A percentile compares a stretch with the other conserved stretches of the same genome.
phyloP scores from a whole-genome alignment of 1,140 invertebrate genomes.

The Octopus bimaculoides region DNA sequence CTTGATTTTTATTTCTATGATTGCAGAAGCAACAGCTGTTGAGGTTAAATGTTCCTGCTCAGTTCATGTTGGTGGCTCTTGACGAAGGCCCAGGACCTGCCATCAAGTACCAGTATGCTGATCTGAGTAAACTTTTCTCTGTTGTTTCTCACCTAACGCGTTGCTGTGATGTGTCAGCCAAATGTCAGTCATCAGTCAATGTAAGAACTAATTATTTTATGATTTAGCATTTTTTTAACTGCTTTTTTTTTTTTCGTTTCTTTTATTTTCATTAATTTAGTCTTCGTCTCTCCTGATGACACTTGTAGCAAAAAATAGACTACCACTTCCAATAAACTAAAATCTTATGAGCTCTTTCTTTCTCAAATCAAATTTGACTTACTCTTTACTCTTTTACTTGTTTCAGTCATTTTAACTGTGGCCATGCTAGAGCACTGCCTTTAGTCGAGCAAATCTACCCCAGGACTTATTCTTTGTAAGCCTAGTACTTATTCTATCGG shows the following conservation, averaged over 20 bases:
- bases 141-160: slow-evolving; percentile 87
- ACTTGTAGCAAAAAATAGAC: not conserved
- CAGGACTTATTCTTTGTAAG: too few species aligned
- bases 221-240: too few species aligned
- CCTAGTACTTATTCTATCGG: too few species aligned
- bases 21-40: slow-evolving; percentile 56
- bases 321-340: too few species aligned
- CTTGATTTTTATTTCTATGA: not conserved
- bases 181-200: slow-evolving; percentile 69
- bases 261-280: not conserved
- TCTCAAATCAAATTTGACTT: too few species aligned
- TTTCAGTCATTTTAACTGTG: too few species aligned
- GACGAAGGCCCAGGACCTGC: slow-evolving; percentile 90
- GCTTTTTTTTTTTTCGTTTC: too few species aligned
- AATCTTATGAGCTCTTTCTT: too few species aligned
- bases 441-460: too few species aligned
- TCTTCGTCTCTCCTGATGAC: not conserved
- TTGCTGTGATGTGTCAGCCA: slow-evolving; percentile 86
- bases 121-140: slow-evolving; percentile 90
- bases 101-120: slow-evolving; percentile 95
- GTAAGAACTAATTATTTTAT: slow-evolving; percentile 43
- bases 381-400: too few species aligned
- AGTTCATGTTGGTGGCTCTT: slow-evolving; percentile 86
- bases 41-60: slow-evolving; percentile 82
- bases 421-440: too few species aligned